Conservation (phyloP, 2,113 vertebrate genomes). For the Vicugna pacos region DNA sequence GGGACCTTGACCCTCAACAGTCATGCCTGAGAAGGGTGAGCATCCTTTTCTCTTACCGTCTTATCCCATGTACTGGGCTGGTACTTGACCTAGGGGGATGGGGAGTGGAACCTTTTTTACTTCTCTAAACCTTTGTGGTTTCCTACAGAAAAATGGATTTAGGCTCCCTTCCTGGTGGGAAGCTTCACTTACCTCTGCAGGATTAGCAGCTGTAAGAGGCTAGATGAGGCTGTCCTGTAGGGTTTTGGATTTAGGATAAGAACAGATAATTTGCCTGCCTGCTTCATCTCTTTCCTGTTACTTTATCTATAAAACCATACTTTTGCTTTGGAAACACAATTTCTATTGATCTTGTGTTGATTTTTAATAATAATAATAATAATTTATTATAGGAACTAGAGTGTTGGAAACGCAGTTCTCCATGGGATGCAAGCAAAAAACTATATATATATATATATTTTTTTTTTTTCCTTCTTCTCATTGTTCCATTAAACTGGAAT, state of each 20-base stretch:
- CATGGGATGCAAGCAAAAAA: not conserved
- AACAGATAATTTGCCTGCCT: not conserved
- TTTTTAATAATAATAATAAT: not conserved
- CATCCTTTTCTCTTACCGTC: not conserved
- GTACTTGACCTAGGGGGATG: not conserved
- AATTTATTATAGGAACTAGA: not conserved
- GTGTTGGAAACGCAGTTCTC: not conserved
- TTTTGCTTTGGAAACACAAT: not conserved
- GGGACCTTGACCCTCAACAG: too few species aligned
- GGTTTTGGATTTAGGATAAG: not conserved
- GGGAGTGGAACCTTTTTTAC: not conserved
- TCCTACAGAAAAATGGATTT: not conserved
- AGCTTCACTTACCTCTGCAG: not conserved
- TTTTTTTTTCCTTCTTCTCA: conserved; percentile 46
- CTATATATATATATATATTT: not conserved
- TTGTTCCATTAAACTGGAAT: not conserved
- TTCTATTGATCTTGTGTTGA: not conserved
- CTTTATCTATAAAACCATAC: not conserved
- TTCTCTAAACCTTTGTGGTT: not conserved
- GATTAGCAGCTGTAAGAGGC: not conserved
- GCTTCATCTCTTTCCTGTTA: not conserved
- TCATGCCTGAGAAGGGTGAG: not conserved
- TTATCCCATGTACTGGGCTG: not conserved
- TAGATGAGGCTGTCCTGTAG: not conserved
- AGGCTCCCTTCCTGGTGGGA: too few species aligned